phyloP scores from a whole-genome alignment of 2,113 vertebrate genomes.

The Cranoglanis bouderius region DNA sequence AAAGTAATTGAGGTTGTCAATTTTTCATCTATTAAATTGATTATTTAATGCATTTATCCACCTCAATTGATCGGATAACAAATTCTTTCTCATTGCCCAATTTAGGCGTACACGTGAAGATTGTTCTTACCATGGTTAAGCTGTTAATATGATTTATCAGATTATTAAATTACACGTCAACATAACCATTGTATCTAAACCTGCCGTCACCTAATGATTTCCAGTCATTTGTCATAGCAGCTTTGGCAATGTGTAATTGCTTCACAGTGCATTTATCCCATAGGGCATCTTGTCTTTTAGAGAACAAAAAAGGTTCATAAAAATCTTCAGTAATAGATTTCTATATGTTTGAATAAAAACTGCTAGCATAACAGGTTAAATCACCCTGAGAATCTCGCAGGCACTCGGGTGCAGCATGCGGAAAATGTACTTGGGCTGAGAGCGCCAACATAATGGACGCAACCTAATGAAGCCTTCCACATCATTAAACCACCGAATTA shows the following conservation, averaged over 20 bases:
- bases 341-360: neutral
- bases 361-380: slow-evolving; percentile 16
- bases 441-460: slow-evolving; percentile 59
- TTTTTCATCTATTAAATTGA: neutral
- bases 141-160: neutral
- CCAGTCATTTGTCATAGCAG: neutral
- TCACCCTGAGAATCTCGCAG: slow-evolving; percentile 44
- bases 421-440: slow-evolving; percentile 64
- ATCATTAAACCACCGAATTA: slow-evolving; percentile 68
- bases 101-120: neutral
- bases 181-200: neutral
- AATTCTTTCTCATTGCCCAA: neutral
- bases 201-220: neutral
- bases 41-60: neutral
- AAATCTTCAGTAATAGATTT: neutral
- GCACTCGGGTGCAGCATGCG: slow-evolving; percentile 52
- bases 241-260: neutral
- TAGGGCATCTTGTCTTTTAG: neutral
- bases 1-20: neutral
- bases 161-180: neutral
- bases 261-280: neutral
- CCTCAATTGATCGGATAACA: too few species aligned
- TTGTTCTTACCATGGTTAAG: neutral
- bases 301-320: neutral
- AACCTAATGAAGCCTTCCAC: slow-evolving; percentile 68